Conservation (phyloP, 2,797 vertebrate species). For the Diplodus sargus region DNA sequence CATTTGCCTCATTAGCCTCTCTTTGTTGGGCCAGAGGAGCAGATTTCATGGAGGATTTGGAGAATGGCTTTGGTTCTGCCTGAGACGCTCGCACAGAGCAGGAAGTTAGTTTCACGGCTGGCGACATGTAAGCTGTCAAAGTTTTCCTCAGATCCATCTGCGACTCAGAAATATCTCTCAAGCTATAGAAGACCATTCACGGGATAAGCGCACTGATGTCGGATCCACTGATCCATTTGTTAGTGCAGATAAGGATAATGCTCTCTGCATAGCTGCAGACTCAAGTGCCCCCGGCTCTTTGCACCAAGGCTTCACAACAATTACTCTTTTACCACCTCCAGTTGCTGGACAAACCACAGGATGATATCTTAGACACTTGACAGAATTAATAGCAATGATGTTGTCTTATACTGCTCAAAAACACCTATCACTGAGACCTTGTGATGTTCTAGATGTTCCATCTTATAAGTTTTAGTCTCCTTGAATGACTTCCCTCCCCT, state of each 20-base stretch:
- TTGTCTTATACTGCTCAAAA: slow-evolving; percentile 31
- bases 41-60: slow-evolving; percentile 83
- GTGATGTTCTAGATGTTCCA: slow-evolving; percentile 37
- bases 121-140: slow-evolving; percentile 75
- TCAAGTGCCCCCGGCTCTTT: slow-evolving; percentile 60
- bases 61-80: slow-evolving; percentile 74
- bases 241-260: slow-evolving; percentile 61
- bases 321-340: slow-evolving; percentile 46
- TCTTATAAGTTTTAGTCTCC: slow-evolving; percentile 73
- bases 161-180: slow-evolving; percentile 65
- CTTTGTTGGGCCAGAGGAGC: slow-evolving; percentile 77
- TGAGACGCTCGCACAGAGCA: slow-evolving; percentile 61
- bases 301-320: slow-evolving; percentile 47
- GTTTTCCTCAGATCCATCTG: slow-evolving; percentile 73
- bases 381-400: slow-evolving; percentile 41
- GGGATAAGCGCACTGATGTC: slow-evolving; percentile 70
- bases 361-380: slow-evolving; percentile 41
- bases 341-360: slow-evolving; percentile 44
- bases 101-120: slow-evolving; percentile 75
- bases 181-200: slow-evolving; percentile 60
- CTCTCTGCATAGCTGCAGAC: slow-evolving; percentile 53
- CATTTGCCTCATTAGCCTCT: slow-evolving; percentile 79
- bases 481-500: slow-evolving; percentile 73
- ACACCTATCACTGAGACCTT: slow-evolving; percentile 54
- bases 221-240: slow-evolving; percentile 72